Percentiles rank a stretch among this genome's conserved stretches.
phyloP scores from a whole-genome alignment of 2,888 invertebrate genomes.

The Panopea generosa region DNA sequence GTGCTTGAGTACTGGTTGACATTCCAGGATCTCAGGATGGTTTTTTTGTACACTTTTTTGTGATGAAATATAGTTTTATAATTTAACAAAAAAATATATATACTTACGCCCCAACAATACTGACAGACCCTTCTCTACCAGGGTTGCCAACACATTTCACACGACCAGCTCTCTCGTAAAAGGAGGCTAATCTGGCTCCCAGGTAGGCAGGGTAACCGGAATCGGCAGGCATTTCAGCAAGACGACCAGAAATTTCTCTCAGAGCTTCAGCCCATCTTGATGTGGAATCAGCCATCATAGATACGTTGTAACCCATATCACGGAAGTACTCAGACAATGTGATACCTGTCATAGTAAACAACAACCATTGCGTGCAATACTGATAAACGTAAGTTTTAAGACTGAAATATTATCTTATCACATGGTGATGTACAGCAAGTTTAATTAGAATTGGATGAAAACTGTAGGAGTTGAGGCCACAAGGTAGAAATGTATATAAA shows the following conservation, averaged over 20 bases:
- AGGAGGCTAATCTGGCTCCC: conserved; percentile 98
- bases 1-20: too few species aligned
- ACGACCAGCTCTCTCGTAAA: conserved; percentile 99
- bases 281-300: conserved; percentile 99
- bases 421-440: too few species aligned
- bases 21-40: too few species aligned
- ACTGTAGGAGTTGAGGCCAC: too few species aligned
- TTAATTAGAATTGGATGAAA: too few species aligned
- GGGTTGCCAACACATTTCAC: conserved; percentile 99
- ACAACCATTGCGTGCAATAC: too few species aligned
- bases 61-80: too few species aligned
- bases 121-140: conserved; percentile 98
- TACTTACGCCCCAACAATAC: conserved; percentile 96
- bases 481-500: too few species aligned
- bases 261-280: conserved; percentile 99
- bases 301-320: conserved; percentile 99
- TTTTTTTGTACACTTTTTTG: too few species aligned
- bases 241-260: conserved; percentile 99
- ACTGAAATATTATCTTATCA: too few species aligned
- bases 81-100: too few species aligned
- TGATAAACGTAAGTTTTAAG: too few species aligned
- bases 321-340: conserved; percentile 99
- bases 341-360: conserved; percentile 91
- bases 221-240: conserved; percentile 99
- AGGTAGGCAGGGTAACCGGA: conserved; percentile 99